Base-by-base conservation (phyloP, 2,888 invertebrate species). In the Torymus texanus region DNA sequence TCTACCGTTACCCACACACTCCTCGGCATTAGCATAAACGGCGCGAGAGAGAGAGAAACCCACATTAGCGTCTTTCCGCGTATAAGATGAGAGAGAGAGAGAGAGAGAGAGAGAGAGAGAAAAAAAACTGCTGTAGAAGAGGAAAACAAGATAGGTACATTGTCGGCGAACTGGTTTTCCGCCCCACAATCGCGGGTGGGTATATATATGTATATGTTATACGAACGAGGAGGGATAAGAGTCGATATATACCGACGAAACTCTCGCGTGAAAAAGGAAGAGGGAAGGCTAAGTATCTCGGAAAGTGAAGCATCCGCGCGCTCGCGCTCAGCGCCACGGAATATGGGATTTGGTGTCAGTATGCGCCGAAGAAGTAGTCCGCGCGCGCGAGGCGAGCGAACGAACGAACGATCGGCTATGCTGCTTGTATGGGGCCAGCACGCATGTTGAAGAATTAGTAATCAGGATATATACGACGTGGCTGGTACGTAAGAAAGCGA, bases 291-390 rank as follows among this genome's bases (percentile, higher is more conserved):
- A n/a, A n/a, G n/a, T n/a, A 62, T 66, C 41, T 77, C 77, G 16
- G 78, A 67, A 78, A 82, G 74, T 80, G 77, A 72, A 78, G 66
- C 67, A 68, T 68, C 61, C 68, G 79, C 56, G 73, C 61, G 29
- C 53, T 2, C 29, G 62, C 58, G 12, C 53, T 2, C 58, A 81
- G 71, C 51, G 12, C 80, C 81, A 80, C 77, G 85, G 85, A 88
- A 88, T 88, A 88, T 88, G 86, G 88, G 87, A 88, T 88, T 88
- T 87, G 88, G 88, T 88, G 88, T 88, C 88, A 88, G 86, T 85
- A 83, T 85, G 84, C 85, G 85, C 79, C 83, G 80, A 81, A 82
- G 86, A 88, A 88, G 88, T 88, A 88, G 88, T 88, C 86, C 88
- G 87, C n/a, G 55, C 29, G 53, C 29, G 16, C 16, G 53, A 53